phyloP scores from a whole-genome alignment of 2,113 vertebrate genomes.

The Urocitellus parryii region DNA sequence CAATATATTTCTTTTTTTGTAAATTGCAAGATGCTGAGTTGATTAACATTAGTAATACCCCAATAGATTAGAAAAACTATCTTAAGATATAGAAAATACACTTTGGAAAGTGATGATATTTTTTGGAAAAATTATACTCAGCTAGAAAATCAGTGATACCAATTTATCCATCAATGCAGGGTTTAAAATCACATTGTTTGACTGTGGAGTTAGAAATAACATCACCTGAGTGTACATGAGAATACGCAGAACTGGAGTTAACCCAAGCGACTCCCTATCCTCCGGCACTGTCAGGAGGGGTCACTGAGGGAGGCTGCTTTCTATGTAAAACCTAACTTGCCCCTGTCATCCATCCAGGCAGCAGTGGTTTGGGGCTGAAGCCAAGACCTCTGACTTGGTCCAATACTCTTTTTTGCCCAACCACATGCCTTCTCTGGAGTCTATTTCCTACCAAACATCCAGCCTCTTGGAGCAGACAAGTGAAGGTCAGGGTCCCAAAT shows the following conservation, averaged over 20 bases:
- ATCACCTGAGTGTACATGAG: background rate
- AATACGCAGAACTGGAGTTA: background rate
- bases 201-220: background rate
- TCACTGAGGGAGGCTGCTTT: background rate
- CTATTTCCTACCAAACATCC: conserved; percentile 14
- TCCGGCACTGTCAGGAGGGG: background rate
- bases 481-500: background rate
- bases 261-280: background rate
- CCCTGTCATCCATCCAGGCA: background rate
- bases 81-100: background rate
- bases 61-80: background rate
- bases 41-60: background rate
- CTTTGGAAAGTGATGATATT: background rate
- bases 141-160: background rate
- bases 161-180: background rate
- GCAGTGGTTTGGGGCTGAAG: background rate
- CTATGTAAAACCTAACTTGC: background rate
- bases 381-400: background rate
- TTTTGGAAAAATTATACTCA: background rate
- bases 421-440: background rate
- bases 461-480: background rate
- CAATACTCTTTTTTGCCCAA: background rate
- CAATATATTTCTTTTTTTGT: background rate
- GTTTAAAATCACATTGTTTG: background rate
- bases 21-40: background rate